phyloP scores from a whole-genome alignment of 2,797 vertebrate species.

The Falco concolor region DNA sequence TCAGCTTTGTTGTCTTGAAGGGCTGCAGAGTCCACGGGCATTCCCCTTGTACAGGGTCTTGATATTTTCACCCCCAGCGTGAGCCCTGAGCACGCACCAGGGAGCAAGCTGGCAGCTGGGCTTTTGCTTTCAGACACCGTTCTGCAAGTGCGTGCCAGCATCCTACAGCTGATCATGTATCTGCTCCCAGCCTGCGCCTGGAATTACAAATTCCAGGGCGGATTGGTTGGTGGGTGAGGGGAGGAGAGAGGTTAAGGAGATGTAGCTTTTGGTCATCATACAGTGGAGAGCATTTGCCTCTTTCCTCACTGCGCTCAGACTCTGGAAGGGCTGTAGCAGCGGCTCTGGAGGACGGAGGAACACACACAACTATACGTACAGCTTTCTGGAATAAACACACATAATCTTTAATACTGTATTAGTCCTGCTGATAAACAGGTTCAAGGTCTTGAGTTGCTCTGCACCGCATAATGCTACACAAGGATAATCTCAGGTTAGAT shows the following conservation, averaged over 20 bases:
- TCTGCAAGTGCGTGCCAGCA: not conserved
- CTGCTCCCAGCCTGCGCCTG: not conserved
- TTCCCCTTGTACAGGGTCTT: fast-evolving
- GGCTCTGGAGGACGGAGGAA: not conserved
- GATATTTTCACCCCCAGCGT: not conserved
- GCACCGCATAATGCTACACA: not conserved
- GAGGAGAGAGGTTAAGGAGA: not conserved
- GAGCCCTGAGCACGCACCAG: not conserved
- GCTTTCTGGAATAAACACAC: not conserved
- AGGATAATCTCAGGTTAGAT: not conserved
- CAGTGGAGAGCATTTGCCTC: not conserved
- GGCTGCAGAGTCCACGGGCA: not conserved
- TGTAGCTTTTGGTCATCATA: fast-evolving
- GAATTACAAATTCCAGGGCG: not conserved
- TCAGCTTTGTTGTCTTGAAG: not conserved
- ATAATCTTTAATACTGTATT: not conserved
- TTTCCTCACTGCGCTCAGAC: not conserved
- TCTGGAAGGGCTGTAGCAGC: not conserved
- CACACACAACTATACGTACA: not conserved
- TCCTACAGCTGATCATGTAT: not conserved
- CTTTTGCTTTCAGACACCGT: not conserved
- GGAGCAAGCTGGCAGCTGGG: not conserved
- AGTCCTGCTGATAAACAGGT: not conserved
- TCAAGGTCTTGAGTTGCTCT: not conserved
- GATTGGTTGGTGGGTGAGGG: not conserved